A percentile compares a stretch with the other conserved stretches of the same genome.
phyloP scores from a whole-genome alignment of 2,113 vertebrate genomes.

The Ailuropoda melanoleuca region DNA sequence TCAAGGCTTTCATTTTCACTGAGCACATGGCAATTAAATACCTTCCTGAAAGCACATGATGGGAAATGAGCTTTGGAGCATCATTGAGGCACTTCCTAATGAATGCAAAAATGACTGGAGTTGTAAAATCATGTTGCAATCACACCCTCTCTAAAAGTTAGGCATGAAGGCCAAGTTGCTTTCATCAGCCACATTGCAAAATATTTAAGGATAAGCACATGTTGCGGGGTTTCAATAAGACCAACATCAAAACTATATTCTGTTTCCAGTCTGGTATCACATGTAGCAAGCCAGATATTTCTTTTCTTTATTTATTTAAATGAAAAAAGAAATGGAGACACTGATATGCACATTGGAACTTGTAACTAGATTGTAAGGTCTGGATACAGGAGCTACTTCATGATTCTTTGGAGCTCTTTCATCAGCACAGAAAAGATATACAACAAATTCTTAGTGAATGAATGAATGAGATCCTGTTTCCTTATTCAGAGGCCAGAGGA shows the following conservation, averaged over 20 bases:
- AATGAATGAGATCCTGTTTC: neutral
- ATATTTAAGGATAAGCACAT: conserved; percentile 29
- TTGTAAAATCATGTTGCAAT: conserved; percentile 11
- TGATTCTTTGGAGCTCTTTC: neutral
- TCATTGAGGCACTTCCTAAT: neutral
- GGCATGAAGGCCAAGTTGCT: neutral
- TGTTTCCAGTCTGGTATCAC: conserved; percentile 33
- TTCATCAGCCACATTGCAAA: neutral
- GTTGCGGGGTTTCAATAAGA: conserved; percentile 11
- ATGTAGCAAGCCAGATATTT: neutral
- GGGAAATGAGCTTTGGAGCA: neutral
- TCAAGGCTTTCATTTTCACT: conserved; percentile 52
- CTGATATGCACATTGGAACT: neutral
- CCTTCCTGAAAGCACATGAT: conserved; percentile 23
- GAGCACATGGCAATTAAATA: neutral
- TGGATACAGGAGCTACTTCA: neutral
- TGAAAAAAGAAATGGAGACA: neutral
- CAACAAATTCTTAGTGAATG: neutral
- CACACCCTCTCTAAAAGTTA: neutral
- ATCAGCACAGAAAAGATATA: neutral
- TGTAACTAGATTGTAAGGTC: neutral
- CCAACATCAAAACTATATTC: neutral
- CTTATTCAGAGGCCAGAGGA: neutral
- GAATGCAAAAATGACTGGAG: conserved; percentile 29
- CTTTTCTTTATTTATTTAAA: conserved; percentile 42